Evolutionary conservation across 2,113 vertebrate genomes (phyloP).

Genomic region (Nansenia antarctica): DNA sequence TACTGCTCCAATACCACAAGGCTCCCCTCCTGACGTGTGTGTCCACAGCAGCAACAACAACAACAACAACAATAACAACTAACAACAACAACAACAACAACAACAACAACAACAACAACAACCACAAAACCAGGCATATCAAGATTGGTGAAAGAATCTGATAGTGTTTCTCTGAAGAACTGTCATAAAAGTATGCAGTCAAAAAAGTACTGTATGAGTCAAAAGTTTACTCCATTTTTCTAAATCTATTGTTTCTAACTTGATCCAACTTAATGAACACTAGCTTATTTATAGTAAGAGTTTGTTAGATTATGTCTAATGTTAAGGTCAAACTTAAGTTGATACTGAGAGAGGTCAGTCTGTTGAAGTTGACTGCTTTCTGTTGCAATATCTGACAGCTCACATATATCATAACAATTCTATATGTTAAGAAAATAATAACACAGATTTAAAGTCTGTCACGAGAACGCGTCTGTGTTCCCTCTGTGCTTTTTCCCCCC

Average conservation of each 20-base stretch:
- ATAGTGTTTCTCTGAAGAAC: background rate
- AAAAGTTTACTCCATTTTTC: too few species aligned
- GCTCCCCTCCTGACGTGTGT: conserved; percentile 9
- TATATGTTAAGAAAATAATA: background rate
- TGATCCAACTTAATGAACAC: background rate
- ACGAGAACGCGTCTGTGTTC: background rate
- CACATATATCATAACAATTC: background rate
- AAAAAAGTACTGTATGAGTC: too few species aligned
- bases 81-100: background rate
- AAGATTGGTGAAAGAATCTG: background rate
- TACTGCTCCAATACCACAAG: conserved; percentile 28
- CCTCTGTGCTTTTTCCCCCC: conserved; percentile 27
- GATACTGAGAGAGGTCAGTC: background rate
- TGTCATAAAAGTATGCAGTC: background rate
- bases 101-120: conserved; percentile 6
- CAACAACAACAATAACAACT: too few species aligned
- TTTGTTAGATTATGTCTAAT: too few species aligned
- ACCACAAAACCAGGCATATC: background rate
- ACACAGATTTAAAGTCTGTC: background rate
- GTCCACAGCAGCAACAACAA: conserved; percentile 6
- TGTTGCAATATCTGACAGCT: background rate
- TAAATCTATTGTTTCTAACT: too few species aligned
- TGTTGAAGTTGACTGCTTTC: too few species aligned
- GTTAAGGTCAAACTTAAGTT: too few species aligned
- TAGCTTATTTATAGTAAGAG: too few species aligned